phyloP scores from a whole-genome alignment of 2,888 invertebrate genomes.

The Drosophila emarginata region DNA sequence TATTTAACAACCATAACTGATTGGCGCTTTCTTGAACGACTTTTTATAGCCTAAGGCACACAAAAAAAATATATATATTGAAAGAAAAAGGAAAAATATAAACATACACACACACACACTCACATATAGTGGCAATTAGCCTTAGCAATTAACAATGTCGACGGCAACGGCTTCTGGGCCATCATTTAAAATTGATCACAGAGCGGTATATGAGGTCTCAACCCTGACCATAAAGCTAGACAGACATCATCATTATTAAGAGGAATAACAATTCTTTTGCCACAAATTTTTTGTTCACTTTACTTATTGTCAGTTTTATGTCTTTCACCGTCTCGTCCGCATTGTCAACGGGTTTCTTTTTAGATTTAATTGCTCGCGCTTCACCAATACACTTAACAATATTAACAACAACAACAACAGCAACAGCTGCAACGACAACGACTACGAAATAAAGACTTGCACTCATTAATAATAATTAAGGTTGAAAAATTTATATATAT shows the following conservation, averaged over 20 bases:
- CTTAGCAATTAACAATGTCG: slow-evolving; percentile 56
- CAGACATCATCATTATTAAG: slow-evolving; percentile 17
- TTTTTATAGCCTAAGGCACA: slow-evolving; percentile 62
- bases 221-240: slow-evolving; percentile 58
- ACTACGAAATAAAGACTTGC: neutral
- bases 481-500: slow-evolving; percentile 14
- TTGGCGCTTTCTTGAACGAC: slow-evolving; percentile 70
- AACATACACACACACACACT: slow-evolving; percentile 19
- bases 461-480: slow-evolving; percentile 39
- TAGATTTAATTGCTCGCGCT: slow-evolving; percentile 41
- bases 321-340: slow-evolving; percentile 57
- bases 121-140: slow-evolving; percentile 49
- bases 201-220: slow-evolving; percentile 46
- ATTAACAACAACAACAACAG: slow-evolving; percentile 1
- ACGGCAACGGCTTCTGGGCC: slow-evolving; percentile 54
- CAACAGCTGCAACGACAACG: neutral
- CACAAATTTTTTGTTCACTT: slow-evolving; percentile 3
- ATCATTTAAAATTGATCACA: slow-evolving; percentile 72
- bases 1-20: slow-evolving; percentile 36
- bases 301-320: slow-evolving; percentile 21
- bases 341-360: slow-evolving; percentile 59
- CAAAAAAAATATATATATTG: slow-evolving; percentile 19
- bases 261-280: slow-evolving; percentile 30
- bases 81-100: slow-evolving; percentile 13
- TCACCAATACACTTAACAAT: slow-evolving; percentile 18